A percentile compares a stretch with the other conserved stretches of the same genome.
These are phyloP conservation scores for Hydra vulgaris DNA, from an alignment of 30 jellyfish, hydroid and myxozoan species.

Conservation along the genomic window DNA sequence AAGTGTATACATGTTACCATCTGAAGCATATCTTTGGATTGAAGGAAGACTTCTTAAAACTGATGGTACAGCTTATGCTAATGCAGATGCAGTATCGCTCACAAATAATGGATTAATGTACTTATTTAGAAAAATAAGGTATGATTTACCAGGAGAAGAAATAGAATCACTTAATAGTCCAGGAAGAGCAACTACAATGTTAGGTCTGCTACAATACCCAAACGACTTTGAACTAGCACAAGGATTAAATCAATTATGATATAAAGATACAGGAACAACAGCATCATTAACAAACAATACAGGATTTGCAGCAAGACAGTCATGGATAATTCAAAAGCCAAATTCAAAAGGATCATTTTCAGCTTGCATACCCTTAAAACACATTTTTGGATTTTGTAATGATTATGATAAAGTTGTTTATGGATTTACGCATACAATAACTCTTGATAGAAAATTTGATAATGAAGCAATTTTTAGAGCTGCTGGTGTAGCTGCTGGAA, in stretches of 20 bases:
- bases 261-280: not conserved
- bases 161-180: not conserved
- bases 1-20: not conserved
- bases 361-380: not conserved
- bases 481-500: not conserved
- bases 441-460: not conserved
- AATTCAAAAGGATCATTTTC: not conserved
- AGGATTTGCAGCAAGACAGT: not conserved
- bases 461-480: not conserved
- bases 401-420: not conserved
- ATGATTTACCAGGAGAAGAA: not conserved
- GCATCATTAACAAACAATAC: not conserved
- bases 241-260: not conserved
- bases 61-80: not conserved
- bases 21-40: not conserved
- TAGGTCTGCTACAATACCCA: not conserved
- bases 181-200: not conserved
- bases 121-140: not conserved
- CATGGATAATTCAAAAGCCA: not conserved
- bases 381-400: constrained; percentile 1
- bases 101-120: not conserved
- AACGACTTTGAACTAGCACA: not conserved
- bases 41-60: not conserved
- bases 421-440: not conserved
- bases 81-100: not conserved